Percentiles rank a stretch among this genome's conserved stretches.
phyloP scores from a whole-genome alignment of 1,140 invertebrate species.

The Neotoxoptera formosana region DNA sequence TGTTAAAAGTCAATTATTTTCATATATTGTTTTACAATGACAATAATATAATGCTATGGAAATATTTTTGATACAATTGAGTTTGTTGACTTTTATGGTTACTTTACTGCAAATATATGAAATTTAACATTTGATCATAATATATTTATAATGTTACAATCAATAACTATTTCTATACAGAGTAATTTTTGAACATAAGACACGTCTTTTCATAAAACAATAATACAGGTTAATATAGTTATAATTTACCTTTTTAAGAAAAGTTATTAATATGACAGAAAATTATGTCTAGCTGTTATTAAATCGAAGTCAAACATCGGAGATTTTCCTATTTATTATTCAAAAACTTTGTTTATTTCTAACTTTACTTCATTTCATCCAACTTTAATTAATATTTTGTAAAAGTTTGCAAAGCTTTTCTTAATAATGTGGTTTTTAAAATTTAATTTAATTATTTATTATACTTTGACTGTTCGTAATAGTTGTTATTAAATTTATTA shows the following conservation, averaged over 20 bases:
- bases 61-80: neutral
- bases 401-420: neutral
- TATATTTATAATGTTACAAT: neutral
- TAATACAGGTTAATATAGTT: neutral
- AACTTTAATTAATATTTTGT: slow-evolving; percentile 8
- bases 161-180: neutral
- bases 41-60: neutral
- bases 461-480: neutral
- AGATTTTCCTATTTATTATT: neutral
- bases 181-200: neutral
- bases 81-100: neutral
- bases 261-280: neutral
- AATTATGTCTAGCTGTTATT: neutral
- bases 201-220: neutral
- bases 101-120: neutral
- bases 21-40: neutral
- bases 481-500: neutral
- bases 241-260: neutral
- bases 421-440: neutral
- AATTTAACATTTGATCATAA: neutral
- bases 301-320: neutral
- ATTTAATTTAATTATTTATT: neutral
- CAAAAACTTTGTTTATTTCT: neutral
- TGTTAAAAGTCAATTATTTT: no score
- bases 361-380: neutral